These are phyloP conservation scores for Dolichotis patagonum DNA, from an alignment of 2,113 vertebrate genomes.

Conservation along the genomic window DNA sequence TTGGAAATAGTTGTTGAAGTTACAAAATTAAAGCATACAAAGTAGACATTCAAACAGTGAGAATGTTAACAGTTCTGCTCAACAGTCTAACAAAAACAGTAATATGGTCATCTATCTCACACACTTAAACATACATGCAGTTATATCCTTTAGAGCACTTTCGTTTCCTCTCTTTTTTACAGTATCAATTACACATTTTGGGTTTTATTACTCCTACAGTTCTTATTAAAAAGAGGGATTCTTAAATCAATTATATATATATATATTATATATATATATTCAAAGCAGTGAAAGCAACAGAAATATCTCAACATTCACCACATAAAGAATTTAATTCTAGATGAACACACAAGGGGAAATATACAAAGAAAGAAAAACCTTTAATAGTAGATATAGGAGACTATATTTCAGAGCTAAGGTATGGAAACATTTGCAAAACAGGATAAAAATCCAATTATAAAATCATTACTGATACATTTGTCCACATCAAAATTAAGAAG, in stretches of 20 bases:
- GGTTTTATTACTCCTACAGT: too few relatives aligned
- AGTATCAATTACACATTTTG: too few relatives aligned
- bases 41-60: too few relatives aligned
- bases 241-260: not conserved
- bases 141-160: too few relatives aligned
- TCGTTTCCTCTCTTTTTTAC: too few relatives aligned
- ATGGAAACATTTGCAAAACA: not conserved
- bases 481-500: not conserved
- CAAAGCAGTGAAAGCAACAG: not conserved
- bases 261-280: not conserved
- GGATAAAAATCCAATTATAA: not conserved
- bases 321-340: not conserved
- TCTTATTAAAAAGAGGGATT: too few relatives aligned
- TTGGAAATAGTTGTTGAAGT: too few relatives aligned
- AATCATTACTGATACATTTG: not conserved
- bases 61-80: too few relatives aligned
- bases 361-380: not conserved
- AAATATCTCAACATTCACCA: not conserved
- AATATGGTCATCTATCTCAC: too few relatives aligned
- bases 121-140: too few relatives aligned
- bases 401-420: not conserved
- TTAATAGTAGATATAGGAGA: not conserved
- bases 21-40: too few relatives aligned
- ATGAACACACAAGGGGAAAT: not conserved
- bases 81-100: too few relatives aligned